phyloP scores from a whole-genome alignment of 2,113 vertebrate genomes.

The Malurus melanocephalus region DNA sequence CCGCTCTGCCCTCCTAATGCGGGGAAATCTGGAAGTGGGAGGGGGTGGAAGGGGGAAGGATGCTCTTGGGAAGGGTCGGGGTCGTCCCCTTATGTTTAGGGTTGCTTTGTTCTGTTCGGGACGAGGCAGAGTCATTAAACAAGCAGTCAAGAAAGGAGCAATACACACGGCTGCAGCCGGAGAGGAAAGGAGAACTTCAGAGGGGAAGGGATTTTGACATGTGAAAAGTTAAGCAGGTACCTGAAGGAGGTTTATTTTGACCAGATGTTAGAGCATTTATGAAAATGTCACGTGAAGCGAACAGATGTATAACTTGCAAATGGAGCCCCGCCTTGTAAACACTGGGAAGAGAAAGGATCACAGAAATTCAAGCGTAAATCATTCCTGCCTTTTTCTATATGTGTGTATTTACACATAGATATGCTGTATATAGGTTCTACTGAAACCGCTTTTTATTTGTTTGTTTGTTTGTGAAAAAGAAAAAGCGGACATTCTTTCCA shows the following conservation, averaged over 20 bases:
- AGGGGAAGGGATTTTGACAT: conserved; percentile 71
- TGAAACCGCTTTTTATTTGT: background rate
- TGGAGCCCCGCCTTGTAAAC: conserved; percentile 69
- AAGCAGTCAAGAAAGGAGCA: background rate
- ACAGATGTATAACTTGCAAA: conserved; percentile 84
- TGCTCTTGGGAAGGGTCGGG: background rate
- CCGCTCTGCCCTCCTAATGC: background rate
- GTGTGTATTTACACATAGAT: background rate
- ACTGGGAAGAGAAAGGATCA: conserved; percentile 53
- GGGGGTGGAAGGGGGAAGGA: background rate
- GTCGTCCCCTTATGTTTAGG: background rate
- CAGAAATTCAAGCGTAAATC: conserved; percentile 58
- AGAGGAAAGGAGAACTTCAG: background rate
- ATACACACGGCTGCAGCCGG: background rate
- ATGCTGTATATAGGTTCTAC: background rate
- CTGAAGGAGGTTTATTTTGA: conserved; percentile 87
- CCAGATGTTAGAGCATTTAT: conserved; percentile 88
- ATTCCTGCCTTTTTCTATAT: background rate
- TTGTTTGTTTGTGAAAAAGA: conserved; percentile 1
- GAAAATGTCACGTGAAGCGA: conserved; percentile 85
- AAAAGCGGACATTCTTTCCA: background rate
- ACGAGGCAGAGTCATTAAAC: conserved; percentile 1
- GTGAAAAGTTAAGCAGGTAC: conserved; percentile 84
- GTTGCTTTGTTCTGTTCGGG: conserved; percentile 14
- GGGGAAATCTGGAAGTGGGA: background rate